Percentiles rank a stretch among this genome's conserved stretches.
phyloP scores from a whole-genome alignment of 2,113 vertebrate genomes.

The Clupea harengus region DNA sequence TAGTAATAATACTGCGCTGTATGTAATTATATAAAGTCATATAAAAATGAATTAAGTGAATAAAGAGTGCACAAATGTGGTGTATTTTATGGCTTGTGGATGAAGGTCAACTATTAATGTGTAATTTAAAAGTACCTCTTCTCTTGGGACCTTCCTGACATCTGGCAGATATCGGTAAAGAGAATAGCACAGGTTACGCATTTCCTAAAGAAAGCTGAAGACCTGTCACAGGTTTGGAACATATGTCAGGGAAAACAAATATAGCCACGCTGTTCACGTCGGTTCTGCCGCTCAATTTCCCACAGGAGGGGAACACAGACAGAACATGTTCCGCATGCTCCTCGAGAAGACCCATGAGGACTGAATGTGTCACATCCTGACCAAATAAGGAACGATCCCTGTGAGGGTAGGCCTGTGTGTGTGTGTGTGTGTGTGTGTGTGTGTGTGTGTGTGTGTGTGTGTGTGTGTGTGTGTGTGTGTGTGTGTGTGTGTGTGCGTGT shows the following conservation, averaged over 20 bases:
- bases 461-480: not conserved
- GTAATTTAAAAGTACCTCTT: not conserved
- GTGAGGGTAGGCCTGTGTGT: not conserved
- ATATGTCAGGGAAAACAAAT: not conserved
- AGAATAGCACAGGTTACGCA: not conserved
- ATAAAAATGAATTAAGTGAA: not conserved
- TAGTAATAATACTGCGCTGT: not conserved
- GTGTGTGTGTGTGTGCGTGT: conserved; percentile 1
- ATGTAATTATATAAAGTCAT: not conserved
- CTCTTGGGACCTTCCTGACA: not conserved
- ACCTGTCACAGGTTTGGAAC: not conserved
- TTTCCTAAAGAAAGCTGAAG: no score
- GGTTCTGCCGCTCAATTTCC: not conserved
- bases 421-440: not conserved
- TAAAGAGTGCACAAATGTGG: not conserved
- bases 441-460: conserved; percentile 5
- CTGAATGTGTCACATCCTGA: not conserved
- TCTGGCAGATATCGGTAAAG: not conserved
- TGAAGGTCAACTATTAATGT: not conserved
- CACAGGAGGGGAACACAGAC: not conserved
- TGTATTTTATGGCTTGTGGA: not conserved
- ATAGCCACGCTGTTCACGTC: not conserved
- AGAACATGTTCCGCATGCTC: not conserved
- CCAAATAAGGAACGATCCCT: not conserved
- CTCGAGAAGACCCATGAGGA: not conserved